phyloP scores from a whole-genome alignment of 2,113 vertebrate genomes.

The Plectropomus leopardus region DNA sequence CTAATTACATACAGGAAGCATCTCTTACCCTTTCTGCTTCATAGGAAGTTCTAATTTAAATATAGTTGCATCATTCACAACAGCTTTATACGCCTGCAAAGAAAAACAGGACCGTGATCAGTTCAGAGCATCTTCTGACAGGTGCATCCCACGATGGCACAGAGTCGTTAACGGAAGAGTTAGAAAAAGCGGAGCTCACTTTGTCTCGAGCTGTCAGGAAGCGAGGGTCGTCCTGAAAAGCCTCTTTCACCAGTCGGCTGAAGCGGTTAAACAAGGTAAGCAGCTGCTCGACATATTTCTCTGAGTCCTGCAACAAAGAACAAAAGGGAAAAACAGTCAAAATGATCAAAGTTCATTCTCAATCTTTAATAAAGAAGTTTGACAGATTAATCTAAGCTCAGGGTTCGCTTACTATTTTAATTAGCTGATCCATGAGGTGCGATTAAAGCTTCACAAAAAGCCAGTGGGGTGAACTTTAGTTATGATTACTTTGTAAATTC shows the following conservation, averaged over 20 bases:
- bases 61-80: conserved; percentile 99
- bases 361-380: neutral
- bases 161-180: neutral
- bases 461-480: neutral
- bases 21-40: conserved; percentile 97
- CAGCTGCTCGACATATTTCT: conserved; percentile 98
- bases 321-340: neutral
- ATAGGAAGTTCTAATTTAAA: conserved; percentile 99
- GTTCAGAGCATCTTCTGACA: neutral
- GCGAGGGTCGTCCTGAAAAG: conserved; percentile 98
- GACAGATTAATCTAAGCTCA: neutral
- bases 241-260: conserved; percentile 98
- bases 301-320: conserved; percentile 90
- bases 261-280: conserved; percentile 98
- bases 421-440: neutral
- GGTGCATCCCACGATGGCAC: accelerated
- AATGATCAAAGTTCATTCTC: neutral
- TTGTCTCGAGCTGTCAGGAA: conserved; percentile 99
- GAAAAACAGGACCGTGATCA: neutral
- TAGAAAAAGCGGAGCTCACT: conserved; percentile 75
- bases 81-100: conserved; percentile 96
- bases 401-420: neutral
- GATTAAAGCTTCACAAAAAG: neutral
- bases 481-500: neutral
- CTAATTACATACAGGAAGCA: neutral